Evolutionary conservation across 64 coral and sea anemone genomes (phyloP).

Genomic region (Porites lutea): DNA sequence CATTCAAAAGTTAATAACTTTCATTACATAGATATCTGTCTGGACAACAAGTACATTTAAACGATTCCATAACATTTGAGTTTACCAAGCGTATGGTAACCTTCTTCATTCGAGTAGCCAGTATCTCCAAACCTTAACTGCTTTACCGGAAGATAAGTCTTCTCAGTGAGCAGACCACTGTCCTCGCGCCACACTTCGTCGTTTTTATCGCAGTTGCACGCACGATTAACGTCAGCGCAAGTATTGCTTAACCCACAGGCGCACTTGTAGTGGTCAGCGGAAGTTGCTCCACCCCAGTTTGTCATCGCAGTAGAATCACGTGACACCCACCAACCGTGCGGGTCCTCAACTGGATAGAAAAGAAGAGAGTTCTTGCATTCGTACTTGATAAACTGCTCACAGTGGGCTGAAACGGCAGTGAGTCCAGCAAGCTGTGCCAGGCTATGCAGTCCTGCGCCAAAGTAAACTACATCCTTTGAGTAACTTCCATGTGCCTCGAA

Average conservation of each 20-base stretch:
- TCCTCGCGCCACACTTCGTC: conserved; percentile 15
- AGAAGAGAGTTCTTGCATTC: conserved; percentile 16
- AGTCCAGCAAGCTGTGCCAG: conserved; percentile 8
- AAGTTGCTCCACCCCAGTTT: not conserved
- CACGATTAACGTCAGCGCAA: not conserved
- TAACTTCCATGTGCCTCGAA: not conserved
- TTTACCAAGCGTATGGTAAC: conserved; percentile 36
- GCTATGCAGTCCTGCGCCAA: not conserved
- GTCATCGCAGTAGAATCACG: not conserved
- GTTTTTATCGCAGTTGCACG: conserved; percentile 21
- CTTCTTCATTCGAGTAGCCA: not conserved
- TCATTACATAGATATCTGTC: no score
- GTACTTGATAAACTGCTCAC: conserved; percentile 54
- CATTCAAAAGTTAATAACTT: no score
- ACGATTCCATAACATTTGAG: conserved; percentile 1
- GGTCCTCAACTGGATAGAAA: not conserved
- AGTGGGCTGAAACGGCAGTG: not conserved
- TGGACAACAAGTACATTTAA: no score
- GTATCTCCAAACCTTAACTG: conserved; percentile 30
- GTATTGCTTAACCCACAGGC: not conserved
- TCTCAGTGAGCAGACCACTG: conserved; percentile 21
- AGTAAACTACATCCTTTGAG: not conserved
- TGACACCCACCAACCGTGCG: conserved; percentile 2
- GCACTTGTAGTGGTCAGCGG: not conserved
- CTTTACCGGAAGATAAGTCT: conserved; percentile 3